Conservation (phyloP, 2,888 invertebrate species). For the Pyrocoelia pectoralis region DNA sequence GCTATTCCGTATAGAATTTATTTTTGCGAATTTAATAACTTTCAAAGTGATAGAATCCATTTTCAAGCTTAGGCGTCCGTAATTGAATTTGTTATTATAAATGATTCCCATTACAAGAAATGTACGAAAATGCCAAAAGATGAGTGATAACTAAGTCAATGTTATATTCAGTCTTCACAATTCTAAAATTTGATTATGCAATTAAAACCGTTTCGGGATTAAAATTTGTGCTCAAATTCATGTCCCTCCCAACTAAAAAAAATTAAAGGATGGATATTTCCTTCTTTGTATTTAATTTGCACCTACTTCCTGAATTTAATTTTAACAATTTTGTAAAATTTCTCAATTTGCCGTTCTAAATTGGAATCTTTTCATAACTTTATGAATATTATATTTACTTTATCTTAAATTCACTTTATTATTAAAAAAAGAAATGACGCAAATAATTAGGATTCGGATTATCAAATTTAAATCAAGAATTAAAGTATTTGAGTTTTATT, state of each 20-base stretch:
- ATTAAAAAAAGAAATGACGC: not conserved
- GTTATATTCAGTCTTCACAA: slow-evolving; percentile 5
- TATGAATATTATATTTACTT: slow-evolving; percentile 8
- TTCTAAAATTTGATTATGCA: slow-evolving; percentile 7
- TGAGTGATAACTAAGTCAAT: slow-evolving; percentile 11
- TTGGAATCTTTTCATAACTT: slow-evolving; percentile 7
- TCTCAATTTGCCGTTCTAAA: slow-evolving; percentile 8
- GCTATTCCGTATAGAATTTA: too few species aligned
- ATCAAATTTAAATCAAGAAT: not conserved
- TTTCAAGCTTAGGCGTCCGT: not conserved
- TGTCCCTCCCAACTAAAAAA: slow-evolving; percentile 10
- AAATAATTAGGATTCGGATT: not conserved
- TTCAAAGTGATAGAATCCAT: not conserved
- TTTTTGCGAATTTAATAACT: too few species aligned
- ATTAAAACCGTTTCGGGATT: slow-evolving; percentile 9
- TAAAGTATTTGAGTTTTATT: too few species aligned
- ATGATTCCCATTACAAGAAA: slow-evolving; percentile 10
- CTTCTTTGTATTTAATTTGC: not conserved
- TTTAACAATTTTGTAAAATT: slow-evolving; percentile 5
- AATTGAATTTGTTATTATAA: slow-evolving; percentile 11
- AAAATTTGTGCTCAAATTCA: slow-evolving; percentile 7
- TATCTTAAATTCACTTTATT: not conserved
- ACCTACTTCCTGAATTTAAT: slow-evolving; percentile 7
- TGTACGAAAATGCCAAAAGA: slow-evolving; percentile 10
- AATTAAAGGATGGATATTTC: slow-evolving; percentile 2